Evolutionary conservation across 2,888 invertebrate species (phyloP).

Genomic region (Arrhopalites spinosus): DNA sequence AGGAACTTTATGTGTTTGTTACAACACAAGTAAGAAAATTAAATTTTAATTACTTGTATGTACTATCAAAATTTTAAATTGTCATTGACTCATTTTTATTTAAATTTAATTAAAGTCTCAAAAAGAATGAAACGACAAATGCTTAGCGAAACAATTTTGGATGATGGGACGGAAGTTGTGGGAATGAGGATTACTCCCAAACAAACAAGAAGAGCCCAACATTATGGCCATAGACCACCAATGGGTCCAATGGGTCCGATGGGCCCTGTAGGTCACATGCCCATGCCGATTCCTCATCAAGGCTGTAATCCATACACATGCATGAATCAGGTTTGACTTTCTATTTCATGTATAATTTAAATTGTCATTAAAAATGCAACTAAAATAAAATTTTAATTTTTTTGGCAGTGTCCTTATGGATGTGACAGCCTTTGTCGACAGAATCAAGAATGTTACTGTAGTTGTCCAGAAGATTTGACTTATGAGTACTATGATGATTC

Average conservation of each 20-base stretch:
- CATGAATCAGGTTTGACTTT: background rate
- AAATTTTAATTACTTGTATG: too few species aligned
- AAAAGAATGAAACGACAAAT: slow-evolving; percentile 22
- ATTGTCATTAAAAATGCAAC: background rate
- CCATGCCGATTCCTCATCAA: too few species aligned
- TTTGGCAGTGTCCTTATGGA: slow-evolving; percentile 19
- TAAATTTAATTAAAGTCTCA: background rate
- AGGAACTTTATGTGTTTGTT: background rate
- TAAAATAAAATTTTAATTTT: too few species aligned
- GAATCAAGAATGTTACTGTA: slow-evolving; percentile 34
- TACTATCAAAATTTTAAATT: background rate
- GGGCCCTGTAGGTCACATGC: background rate
- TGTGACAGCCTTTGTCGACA: slow-evolving; percentile 40
- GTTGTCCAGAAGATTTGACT: slow-evolving; percentile 37
- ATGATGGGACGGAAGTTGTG: slow-evolving; percentile 12
- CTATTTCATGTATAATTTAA: too few species aligned
- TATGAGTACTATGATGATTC: slow-evolving; percentile 34
- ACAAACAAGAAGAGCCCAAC: background rate
- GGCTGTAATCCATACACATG: background rate
- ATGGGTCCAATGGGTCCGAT: background rate
- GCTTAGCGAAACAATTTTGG: slow-evolving; percentile 11
- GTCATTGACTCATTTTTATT: background rate
- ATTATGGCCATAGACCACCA: background rate
- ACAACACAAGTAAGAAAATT: background rate
- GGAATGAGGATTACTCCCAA: background rate